Conservation (phyloP, 2,113 vertebrate genomes). For the Pteronura brasiliensis region DNA sequence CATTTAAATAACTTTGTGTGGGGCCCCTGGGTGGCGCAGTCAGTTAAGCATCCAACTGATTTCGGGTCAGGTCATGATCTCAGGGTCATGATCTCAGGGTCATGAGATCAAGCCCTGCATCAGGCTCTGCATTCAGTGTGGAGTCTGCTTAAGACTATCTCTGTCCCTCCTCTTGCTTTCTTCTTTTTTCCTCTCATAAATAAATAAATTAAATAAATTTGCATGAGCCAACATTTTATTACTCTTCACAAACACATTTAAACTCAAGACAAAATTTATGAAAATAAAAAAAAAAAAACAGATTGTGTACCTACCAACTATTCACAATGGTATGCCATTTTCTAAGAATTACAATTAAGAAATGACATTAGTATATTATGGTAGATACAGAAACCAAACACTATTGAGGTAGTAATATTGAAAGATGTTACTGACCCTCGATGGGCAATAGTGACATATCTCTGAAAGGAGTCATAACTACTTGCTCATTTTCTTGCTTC, state of each 20-base stretch:
- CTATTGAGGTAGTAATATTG: neutral
- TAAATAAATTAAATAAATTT: neutral
- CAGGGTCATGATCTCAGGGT: neutral
- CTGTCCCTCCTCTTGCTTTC: neutral
- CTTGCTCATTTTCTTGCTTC: neutral
- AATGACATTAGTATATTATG: neutral
- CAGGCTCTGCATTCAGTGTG: neutral
- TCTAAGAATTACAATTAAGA: neutral
- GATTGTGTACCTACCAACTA: neutral
- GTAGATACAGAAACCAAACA: constrained; percentile 6
- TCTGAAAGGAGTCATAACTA: neutral
- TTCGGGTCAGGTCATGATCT: neutral
- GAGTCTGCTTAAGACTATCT: neutral
- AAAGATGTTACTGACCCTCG: neutral
- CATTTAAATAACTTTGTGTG: neutral
- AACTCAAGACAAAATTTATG: constrained; percentile 4
- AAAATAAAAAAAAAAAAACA: neutral
- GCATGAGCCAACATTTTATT: neutral
- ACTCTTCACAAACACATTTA: neutral
- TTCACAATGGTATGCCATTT: neutral
- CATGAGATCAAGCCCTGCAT: neutral
- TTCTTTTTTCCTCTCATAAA: neutral
- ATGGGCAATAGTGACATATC: neutral
- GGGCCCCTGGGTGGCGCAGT: neutral
- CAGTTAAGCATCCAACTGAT: neutral